These are phyloP conservation scores for Fragum fragum DNA, from an alignment of 2,888 invertebrate genomes.

Conservation along the genomic window DNA sequence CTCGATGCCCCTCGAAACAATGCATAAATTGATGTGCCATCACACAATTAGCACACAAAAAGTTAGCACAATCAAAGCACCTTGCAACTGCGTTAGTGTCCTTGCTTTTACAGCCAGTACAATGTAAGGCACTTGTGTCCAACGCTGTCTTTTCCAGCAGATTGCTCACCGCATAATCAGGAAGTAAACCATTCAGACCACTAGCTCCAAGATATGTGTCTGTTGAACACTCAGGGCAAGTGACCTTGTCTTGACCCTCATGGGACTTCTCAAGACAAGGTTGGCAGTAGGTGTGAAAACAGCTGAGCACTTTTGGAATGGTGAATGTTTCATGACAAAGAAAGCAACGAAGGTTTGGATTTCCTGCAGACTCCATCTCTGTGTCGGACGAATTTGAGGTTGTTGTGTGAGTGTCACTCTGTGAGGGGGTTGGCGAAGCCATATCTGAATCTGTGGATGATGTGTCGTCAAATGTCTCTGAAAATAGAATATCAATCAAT, in stretches of 20 bases:
- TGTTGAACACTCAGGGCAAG: constrained; percentile 91
- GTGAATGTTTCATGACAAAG: constrained; percentile 92
- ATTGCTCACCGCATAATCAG: constrained; percentile 90
- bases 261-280: constrained; percentile 91
- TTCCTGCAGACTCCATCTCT: constrained; percentile 77
- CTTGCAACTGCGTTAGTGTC: constrained; percentile 97
- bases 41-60: constrained; percentile 98
- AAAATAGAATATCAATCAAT: constrained; percentile 40
- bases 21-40: constrained; percentile 99
- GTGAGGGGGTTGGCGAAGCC: constrained; percentile 85
- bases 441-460: constrained; percentile 68
- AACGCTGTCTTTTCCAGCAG: constrained; percentile 86
- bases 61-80: constrained; percentile 98
- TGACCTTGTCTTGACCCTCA: constrained; percentile 90
- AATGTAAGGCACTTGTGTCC: constrained; percentile 88
- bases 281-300: constrained; percentile 93
- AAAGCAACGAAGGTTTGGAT: constrained; percentile 88
- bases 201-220: constrained; percentile 85
- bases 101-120: constrained; percentile 98
- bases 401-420: constrained; percentile 82
- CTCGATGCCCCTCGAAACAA: constrained; percentile 98
- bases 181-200: constrained; percentile 90
- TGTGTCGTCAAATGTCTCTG: constrained; percentile 57
- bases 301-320: constrained; percentile 85
- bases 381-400: constrained; percentile 84